phyloP scores from a whole-genome alignment of 1,140 invertebrate species.

The Gryllus bimaculatus region DNA sequence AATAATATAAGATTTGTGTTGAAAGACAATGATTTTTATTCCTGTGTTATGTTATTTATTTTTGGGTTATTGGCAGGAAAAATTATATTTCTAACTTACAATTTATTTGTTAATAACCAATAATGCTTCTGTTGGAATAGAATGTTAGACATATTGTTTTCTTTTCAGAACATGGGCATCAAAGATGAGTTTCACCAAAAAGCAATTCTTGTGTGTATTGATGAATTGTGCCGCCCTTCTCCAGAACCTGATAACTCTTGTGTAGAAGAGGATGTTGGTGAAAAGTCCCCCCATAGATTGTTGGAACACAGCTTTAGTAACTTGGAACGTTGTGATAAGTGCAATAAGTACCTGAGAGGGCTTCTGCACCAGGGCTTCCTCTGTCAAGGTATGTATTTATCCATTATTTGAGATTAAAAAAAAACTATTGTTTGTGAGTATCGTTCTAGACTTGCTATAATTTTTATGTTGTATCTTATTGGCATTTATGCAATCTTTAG shows the following conservation, averaged over 20 bases:
- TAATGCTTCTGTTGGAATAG: too few relatives aligned
- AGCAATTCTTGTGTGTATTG: conserved; percentile 58
- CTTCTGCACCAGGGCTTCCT: conserved; percentile 62
- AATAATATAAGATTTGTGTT: too few relatives aligned
- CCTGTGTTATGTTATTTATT: too few relatives aligned
- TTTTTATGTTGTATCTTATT: too few relatives aligned
- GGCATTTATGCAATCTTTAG: too few relatives aligned
- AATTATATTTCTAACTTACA: too few relatives aligned
- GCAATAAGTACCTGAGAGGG: conserved; percentile 62
- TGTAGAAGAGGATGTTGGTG: conserved; percentile 16
- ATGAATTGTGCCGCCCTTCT: conserved; percentile 49
- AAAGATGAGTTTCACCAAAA: conserved; percentile 68
- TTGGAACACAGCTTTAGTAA: conserved; percentile 57
- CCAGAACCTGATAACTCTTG: conserved; percentile 27
- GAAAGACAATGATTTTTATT: too few relatives aligned
- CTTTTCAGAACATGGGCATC: conserved; percentile 61
- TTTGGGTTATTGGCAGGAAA: too few relatives aligned
- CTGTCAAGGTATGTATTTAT: conserved; percentile 51
- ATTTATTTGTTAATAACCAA: too few relatives aligned
- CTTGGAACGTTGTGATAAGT: conserved; percentile 63
- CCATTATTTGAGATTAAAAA: too few relatives aligned
- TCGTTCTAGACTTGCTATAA: too few relatives aligned
- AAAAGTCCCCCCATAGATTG: conserved; percentile 39
- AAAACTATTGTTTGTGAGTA: too few relatives aligned
- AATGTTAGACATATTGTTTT: conserved; percentile 20